These are phyloP conservation scores for Ectemnius cavifrons DNA, from an alignment of 2,888 invertebrate species.

Conservation along the genomic window DNA sequence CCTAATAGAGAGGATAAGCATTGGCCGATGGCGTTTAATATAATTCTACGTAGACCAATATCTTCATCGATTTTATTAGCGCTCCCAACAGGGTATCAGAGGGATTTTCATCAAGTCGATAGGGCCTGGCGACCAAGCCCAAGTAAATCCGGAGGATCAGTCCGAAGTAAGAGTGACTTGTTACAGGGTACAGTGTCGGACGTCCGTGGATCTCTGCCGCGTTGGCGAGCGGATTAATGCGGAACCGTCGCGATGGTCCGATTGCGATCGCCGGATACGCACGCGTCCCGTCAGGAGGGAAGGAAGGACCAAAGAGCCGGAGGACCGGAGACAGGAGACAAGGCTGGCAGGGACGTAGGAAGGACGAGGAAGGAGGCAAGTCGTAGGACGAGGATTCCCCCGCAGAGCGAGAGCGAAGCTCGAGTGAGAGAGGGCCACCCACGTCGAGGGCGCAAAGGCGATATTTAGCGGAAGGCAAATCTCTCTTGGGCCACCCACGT, in stretches of 20 bases:
- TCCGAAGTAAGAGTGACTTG: slow-evolving; percentile 1
- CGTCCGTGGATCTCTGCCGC: background rate
- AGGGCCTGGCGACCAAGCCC: too few species aligned
- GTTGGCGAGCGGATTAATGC: slow-evolving; percentile 2
- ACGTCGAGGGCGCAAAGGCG: slow-evolving; percentile 76
- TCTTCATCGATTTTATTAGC: too few species aligned
- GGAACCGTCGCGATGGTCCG: slow-evolving; percentile 8
- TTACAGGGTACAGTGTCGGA: background rate
- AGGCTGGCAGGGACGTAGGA: slow-evolving; percentile 42
- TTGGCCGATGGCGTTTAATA: too few species aligned
- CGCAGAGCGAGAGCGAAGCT: slow-evolving; percentile 36
- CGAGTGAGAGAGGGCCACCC: slow-evolving; percentile 69
- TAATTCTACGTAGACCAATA: too few species aligned
- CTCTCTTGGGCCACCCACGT: slow-evolving; percentile 76
- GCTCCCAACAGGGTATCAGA: too few species aligned
- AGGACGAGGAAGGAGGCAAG: slow-evolving; percentile 38
- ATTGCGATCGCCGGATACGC: slow-evolving; percentile 9
- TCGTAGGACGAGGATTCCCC: slow-evolving; percentile 57
- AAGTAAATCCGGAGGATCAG: background rate
- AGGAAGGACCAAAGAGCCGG: slow-evolving; percentile 15
- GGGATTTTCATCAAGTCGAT: too few species aligned
- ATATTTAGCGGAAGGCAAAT: slow-evolving; percentile 78
- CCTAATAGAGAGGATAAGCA: too few species aligned
- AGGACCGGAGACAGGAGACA: slow-evolving; percentile 35
- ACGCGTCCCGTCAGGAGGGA: slow-evolving; percentile 7